Percentiles rank a stretch among this genome's conserved stretches.
These are phyloP conservation scores for Tanytarsus gracilentus DNA, from an alignment of 2,888 invertebrate genomes.

Conservation along the genomic window DNA sequence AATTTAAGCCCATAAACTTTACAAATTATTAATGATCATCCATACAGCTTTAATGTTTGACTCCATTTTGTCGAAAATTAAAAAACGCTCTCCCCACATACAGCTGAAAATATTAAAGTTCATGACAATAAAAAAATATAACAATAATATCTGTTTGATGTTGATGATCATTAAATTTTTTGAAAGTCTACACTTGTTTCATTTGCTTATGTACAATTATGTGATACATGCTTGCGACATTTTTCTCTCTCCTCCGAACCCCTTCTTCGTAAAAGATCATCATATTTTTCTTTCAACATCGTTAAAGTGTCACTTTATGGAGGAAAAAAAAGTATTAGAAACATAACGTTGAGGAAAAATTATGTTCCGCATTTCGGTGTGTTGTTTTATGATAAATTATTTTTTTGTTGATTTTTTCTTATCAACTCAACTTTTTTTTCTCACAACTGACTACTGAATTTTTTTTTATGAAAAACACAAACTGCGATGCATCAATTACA, in stretches of 20 bases:
- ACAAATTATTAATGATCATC: too few species aligned
- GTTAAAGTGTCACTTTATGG: slow-evolving; percentile 4
- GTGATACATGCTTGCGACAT: not conserved
- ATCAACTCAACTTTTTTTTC: too few species aligned
- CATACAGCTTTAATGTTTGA: too few species aligned
- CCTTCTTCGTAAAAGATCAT: too few species aligned
- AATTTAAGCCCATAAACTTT: too few species aligned
- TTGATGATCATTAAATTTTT: not conserved
- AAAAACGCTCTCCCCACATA: too few species aligned
- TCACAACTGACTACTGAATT: too few species aligned
- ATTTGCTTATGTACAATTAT: not conserved
- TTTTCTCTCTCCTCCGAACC: not conserved
- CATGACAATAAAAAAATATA: not conserved
- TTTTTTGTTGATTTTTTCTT: too few species aligned
- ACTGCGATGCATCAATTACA: slow-evolving; percentile 1
- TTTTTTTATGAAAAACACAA: not conserved
- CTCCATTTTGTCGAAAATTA: too few species aligned
- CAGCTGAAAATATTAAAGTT: too few species aligned
- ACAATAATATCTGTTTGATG: not conserved
- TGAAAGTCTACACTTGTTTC: not conserved
- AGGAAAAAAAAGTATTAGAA: not conserved
- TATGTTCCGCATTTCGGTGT: slow-evolving; percentile 1
- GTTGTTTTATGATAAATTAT: too few species aligned
- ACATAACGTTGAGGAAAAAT: not conserved
- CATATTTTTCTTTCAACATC: too few species aligned